Conservation (phyloP, 2,888 invertebrate species). For the Agrilus cyanescens region DNA sequence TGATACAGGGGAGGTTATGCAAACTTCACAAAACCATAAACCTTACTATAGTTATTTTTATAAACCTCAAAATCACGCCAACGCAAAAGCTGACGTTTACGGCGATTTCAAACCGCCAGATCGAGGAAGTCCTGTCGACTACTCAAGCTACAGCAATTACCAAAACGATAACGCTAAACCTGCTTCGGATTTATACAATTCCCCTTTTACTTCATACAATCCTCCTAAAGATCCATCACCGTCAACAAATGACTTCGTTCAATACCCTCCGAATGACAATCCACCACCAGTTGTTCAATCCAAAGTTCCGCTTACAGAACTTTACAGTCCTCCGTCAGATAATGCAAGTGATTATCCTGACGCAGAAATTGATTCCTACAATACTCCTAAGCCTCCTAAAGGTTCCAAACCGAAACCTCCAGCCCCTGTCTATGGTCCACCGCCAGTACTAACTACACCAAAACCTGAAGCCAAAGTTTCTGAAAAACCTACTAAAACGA, state of each 20-base stretch:
- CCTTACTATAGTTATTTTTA: slow-evolving; percentile 3
- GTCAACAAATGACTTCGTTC: not conserved
- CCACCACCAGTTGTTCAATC: no score
- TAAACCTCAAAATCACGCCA: slow-evolving; percentile 4
- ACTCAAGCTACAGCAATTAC: slow-evolving; percentile 3
- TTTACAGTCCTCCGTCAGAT: no score
- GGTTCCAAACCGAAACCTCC: slow-evolving; percentile 5
- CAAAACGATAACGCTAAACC: slow-evolving; percentile 12
- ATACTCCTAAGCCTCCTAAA: not conserved
- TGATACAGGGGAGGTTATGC: not conserved
- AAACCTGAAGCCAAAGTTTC: slow-evolving; percentile 33
- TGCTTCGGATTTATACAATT: slow-evolving; percentile 21
- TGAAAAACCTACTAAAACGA: slow-evolving; percentile 19
- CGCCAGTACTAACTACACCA: slow-evolving; percentile 2
- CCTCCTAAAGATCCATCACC: slow-evolving; percentile 16
- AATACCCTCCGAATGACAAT: no score
- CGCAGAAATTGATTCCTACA: not conserved
- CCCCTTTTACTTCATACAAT: slow-evolving; percentile 28
- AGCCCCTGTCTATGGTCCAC: slow-evolving; percentile 9
- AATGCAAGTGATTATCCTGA: no score
- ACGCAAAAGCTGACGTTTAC: slow-evolving; percentile 15
- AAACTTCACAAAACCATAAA: slow-evolving; percentile 1
- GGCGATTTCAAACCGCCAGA: slow-evolving; percentile 7
- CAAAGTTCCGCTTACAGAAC: no score
- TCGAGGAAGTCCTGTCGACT: not conserved